Evolutionary conservation across 1,140 invertebrate genomes (phyloP).

Genomic region (Pseudobourletiella spinata): DNA sequence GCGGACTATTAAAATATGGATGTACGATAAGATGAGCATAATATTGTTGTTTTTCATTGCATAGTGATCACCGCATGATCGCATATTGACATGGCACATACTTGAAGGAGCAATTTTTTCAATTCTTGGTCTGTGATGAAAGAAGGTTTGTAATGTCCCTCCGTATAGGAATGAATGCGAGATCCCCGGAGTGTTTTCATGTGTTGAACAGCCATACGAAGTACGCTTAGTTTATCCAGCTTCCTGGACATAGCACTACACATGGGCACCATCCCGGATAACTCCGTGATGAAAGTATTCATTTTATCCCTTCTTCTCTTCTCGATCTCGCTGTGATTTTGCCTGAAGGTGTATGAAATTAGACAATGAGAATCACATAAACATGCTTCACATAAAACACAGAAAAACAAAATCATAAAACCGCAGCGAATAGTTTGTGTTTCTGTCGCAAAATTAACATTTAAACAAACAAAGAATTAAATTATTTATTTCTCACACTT

Average conservation of each 20-base stretch:
- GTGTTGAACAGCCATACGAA: conserved; percentile 90
- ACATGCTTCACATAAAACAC: too few relatives aligned
- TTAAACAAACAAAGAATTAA: too few relatives aligned
- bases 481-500: conserved; percentile 1
- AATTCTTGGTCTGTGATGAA: conserved; percentile 83
- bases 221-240: conserved; percentile 84
- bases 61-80: too few relatives aligned
- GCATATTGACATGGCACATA: too few relatives aligned
- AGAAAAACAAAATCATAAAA: too few relatives aligned
- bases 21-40: too few relatives aligned
- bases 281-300: conserved; percentile 88
- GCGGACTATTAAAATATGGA: conserved; percentile 59
- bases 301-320: conserved; percentile 89
- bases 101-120: conserved; percentile 67
- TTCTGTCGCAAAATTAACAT: too few relatives aligned
- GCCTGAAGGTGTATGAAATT: conserved; percentile 46
- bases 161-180: conserved; percentile 62
- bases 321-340: conserved; percentile 94
- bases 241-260: conserved; percentile 86
- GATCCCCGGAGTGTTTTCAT: conserved; percentile 69
- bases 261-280: conserved; percentile 85
- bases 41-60: too few relatives aligned
- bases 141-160: conserved; percentile 71
- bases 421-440: too few relatives aligned
- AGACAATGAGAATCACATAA: conserved; percentile 2